Conservation (phyloP, 2,888 invertebrate species). For the Notocelia uddmanniana region DNA sequence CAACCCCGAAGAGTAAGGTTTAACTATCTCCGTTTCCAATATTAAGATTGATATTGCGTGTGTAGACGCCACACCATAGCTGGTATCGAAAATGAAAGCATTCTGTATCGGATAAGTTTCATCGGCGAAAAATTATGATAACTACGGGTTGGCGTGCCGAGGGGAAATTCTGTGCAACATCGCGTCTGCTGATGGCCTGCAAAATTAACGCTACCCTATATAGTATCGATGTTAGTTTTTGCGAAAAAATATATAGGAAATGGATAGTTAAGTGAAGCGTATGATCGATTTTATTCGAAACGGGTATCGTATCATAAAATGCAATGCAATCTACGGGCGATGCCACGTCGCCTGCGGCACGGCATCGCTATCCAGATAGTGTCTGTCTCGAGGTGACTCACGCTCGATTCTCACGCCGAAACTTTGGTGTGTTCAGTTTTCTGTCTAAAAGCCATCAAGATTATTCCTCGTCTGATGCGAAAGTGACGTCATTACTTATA, state of each 20-base stretch:
- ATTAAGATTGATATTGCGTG: conserved; percentile 37
- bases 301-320: conserved; percentile 63
- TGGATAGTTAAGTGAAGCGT: conserved; percentile 43
- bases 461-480: conserved; percentile 13
- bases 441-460: conserved; percentile 28
- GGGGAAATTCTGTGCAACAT: conserved; percentile 58
- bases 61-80: conserved; percentile 16
- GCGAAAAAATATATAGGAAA: conserved; percentile 44
- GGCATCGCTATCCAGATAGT: conserved; percentile 49
- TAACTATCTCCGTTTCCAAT: conserved; percentile 26
- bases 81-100: conserved; percentile 37
- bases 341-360: conserved; percentile 71
- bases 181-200: conserved; percentile 53
- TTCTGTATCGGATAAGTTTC: conserved; percentile 46
- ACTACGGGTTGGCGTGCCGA: conserved; percentile 59
- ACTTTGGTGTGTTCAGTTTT: conserved; percentile 46
- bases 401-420: conserved; percentile 52
- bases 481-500: conserved; percentile 13
- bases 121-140: conserved; percentile 56
- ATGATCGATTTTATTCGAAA: conserved; percentile 56
- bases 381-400: conserved; percentile 61
- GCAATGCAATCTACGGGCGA: conserved; percentile 68
- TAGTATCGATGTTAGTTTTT: conserved; percentile 33
- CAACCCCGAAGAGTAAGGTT: conserved; percentile 10
- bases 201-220: conserved; percentile 54